Conservation (phyloP, 2,888 invertebrate species). For the Linnaemya tessellans region DNA sequence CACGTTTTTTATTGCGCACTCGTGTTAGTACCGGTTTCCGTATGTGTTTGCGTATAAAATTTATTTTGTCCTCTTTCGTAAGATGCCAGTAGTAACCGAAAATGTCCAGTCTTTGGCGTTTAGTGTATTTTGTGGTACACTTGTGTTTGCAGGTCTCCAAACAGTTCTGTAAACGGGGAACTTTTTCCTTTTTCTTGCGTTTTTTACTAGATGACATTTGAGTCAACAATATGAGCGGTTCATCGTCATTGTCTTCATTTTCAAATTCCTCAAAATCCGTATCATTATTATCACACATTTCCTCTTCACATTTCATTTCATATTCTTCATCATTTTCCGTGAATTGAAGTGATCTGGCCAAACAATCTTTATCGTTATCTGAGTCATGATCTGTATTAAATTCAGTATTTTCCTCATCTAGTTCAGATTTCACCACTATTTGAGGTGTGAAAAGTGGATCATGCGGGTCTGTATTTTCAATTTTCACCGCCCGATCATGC, state of each 20-base stretch:
- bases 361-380: constrained; percentile 8
- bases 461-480: constrained; percentile 42
- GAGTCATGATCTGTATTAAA: constrained; percentile 26
- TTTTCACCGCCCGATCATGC: not conserved
- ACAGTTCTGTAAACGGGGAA: constrained; percentile 62
- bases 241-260: constrained; percentile 50
- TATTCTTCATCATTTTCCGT: constrained; percentile 25
- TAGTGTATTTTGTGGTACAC: constrained; percentile 61
- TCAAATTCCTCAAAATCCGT: constrained; percentile 11
- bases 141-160: constrained; percentile 71
- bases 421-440: constrained; percentile 43
- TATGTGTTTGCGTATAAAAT: constrained; percentile 59
- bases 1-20: constrained; percentile 61
- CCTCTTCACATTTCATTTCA: not conserved
- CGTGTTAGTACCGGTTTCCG: constrained; percentile 51
- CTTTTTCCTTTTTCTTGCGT: constrained; percentile 35
- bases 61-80: constrained; percentile 49
- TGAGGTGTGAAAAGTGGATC: constrained; percentile 60
- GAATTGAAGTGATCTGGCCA: constrained; percentile 33
- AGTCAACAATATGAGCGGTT: constrained; percentile 57
- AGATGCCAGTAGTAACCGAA: constrained; percentile 70
- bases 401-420: constrained; percentile 53
- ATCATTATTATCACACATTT: not conserved
- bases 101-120: constrained; percentile 62
- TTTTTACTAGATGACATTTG: not conserved